These are phyloP conservation scores for Cladopsammia gracilis DNA, from an alignment of 64 coral and sea anemone species.

Conservation along the genomic window DNA sequence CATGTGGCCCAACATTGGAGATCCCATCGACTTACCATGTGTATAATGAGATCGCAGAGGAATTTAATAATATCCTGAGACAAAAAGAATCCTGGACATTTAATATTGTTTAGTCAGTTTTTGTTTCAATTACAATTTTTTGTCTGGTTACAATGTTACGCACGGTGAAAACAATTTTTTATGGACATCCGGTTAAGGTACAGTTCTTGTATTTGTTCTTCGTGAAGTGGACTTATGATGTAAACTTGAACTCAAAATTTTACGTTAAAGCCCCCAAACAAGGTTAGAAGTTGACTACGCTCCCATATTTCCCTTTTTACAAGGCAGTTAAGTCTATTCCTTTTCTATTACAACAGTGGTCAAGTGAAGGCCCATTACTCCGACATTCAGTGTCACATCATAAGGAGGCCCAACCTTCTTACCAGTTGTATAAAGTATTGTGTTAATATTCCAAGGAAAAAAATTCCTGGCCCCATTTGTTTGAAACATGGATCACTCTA, in stretches of 20 bases:
- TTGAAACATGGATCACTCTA: no score
- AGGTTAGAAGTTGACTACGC: constrained; percentile 10
- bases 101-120: constrained; percentile 53
- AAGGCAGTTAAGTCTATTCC: constrained; percentile 25
- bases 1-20: constrained; percentile 75
- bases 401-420: no score
- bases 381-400: no score
- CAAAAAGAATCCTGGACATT: constrained; percentile 72
- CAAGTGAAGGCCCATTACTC: no score
- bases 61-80: constrained; percentile 70
- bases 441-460: no score
- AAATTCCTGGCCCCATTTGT: no score
- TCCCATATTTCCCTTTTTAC: constrained; percentile 14
- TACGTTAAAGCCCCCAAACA: constrained; percentile 2
- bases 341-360: not conserved
- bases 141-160: not conserved
- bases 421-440: no score
- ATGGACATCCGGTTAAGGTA: not conserved
- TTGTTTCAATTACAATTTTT: not conserved
- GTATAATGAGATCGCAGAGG: constrained; percentile 79
- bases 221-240: constrained; percentile 13
- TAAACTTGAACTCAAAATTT: not conserved
- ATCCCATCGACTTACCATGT: constrained; percentile 83
- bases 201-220: constrained; percentile 2
- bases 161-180: not conserved